Conservation (phyloP, 2,888 invertebrate species). For the Lepidocyrtinus sp. region DNA sequence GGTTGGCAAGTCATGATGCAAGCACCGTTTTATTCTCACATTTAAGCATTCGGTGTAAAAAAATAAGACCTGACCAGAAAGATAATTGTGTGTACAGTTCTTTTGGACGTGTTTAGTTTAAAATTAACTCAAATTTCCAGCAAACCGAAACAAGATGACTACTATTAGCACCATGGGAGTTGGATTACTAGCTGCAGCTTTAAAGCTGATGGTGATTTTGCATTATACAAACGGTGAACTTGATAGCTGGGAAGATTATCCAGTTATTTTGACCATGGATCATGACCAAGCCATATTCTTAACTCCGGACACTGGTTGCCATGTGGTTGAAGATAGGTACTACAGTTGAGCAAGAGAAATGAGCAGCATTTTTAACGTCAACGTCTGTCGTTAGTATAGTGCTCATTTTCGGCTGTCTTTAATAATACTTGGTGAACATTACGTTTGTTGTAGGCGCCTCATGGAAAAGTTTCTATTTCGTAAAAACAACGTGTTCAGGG, state of each 20-base stretch:
- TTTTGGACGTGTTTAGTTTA: constrained; percentile 16
- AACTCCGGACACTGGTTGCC: constrained; percentile 62
- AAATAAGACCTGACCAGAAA: no score
- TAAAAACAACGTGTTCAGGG: constrained; percentile 46
- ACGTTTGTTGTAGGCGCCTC: constrained; percentile 32
- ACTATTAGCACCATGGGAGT: neutral
- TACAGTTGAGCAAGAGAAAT: neutral
- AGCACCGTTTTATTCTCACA: neutral
- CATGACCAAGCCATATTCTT: constrained; percentile 61
- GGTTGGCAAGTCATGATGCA: neutral
- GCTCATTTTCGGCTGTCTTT: no score
- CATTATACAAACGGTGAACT: constrained; percentile 31
- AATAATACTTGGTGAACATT: neutral
- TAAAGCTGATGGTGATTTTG: neutral
- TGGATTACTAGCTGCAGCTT: neutral
- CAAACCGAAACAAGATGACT: no score
- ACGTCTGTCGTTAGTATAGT: no score
- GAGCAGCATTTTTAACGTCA: no score
- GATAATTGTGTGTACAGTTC: no score
- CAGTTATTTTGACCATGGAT: constrained; percentile 61
- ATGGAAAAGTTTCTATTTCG: constrained; percentile 49
- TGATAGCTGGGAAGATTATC: constrained; percentile 54
- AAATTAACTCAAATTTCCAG: no score
- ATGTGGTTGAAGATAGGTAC: constrained; percentile 54
- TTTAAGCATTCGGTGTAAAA: neutral